Conservation (phyloP, 2,113 vertebrate species). For the Mesocricetus auratus region DNA sequence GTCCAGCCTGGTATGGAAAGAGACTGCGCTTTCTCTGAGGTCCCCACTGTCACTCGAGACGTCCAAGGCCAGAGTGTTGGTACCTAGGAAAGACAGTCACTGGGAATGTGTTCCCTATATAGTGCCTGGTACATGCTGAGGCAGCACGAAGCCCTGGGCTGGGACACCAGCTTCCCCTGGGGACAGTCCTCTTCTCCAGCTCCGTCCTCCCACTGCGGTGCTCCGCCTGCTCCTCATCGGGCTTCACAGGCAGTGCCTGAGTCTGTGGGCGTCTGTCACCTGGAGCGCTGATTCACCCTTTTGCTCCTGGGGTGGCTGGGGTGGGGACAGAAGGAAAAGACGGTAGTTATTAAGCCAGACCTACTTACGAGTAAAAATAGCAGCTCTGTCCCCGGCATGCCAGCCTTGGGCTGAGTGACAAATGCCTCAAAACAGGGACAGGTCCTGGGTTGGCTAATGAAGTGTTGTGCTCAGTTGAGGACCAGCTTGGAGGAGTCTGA, state of each 20-base stretch:
- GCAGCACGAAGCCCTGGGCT: neutral
- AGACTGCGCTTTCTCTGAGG: neutral
- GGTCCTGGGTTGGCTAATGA: rapidly evolving
- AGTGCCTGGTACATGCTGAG: neutral
- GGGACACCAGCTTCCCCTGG: neutral
- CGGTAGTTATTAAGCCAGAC: neutral
- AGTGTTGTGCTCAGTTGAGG: neutral
- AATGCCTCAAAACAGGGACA: rapidly evolving
- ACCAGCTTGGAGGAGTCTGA: neutral
- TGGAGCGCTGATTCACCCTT: neutral
- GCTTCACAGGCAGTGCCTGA: rapidly evolving
- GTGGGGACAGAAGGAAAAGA: neutral
- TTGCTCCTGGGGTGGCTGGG: neutral
- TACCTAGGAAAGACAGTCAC: neutral
- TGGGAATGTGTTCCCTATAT: neutral
- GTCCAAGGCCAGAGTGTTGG: neutral
- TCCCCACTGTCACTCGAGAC: neutral
- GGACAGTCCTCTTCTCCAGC: neutral
- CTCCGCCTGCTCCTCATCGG: rapidly evolving
- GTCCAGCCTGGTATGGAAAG: neutral
- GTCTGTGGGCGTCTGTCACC: neutral
- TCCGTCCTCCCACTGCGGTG: neutral
- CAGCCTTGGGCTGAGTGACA: neutral
- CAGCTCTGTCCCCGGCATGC: neutral
- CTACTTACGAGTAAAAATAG: neutral